Base-by-base conservation (phyloP, 1,140 invertebrate genomes). In the Brachionus angularis region DNA sequence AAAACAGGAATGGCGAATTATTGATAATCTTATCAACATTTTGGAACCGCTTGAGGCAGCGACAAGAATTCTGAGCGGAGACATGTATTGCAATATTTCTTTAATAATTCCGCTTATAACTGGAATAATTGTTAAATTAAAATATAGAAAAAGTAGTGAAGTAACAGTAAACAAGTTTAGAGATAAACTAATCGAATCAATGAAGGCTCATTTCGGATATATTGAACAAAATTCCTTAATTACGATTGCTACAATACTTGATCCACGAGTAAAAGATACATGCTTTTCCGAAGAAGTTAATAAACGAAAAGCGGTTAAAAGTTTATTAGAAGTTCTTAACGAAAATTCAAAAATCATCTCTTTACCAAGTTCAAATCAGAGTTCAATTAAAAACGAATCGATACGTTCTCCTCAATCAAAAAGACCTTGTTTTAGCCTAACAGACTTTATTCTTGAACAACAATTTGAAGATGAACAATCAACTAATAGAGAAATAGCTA, bases 181-280 rank as follows among this genome's bases (percentile, higher is more conserved):
- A 46, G 44, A 46, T 46, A 5, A 39, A 8, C 16, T 50, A 50
- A 25, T 50, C 47, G 47, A 50, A 25, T 50, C 47, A 50, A 50
- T 50, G 27, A 50, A 50, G 47, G 18, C 18, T 25, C 47, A 25
- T 50, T 50, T 50, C 47, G 47, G 18, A 50, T 18, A 50, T 50
- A 25, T 50, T 25, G 47, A 50, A 50, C 21, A 50, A 50, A 50
- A 50, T 34, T 34, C 25, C n/a, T 53, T 53, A 29, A 53, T 53
- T 53, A 31, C 50, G 29, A 33, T 29, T 53, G 50, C 50, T 31
- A 53, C 50, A 53, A 4, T 53, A 31, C 31, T 33, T n/a, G 47
- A 49, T 49, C 47, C 47, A 25, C 23, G 21, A 49, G 47, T 49
- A 49, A 49, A 49, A 49, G 29, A 49, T 49, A 49, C 47, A 25